Evolutionary conservation across 2,113 vertebrate species (phyloP), one percentile per base, ranked within the genome.

Genomic region (Cairina moschata): DNA sequence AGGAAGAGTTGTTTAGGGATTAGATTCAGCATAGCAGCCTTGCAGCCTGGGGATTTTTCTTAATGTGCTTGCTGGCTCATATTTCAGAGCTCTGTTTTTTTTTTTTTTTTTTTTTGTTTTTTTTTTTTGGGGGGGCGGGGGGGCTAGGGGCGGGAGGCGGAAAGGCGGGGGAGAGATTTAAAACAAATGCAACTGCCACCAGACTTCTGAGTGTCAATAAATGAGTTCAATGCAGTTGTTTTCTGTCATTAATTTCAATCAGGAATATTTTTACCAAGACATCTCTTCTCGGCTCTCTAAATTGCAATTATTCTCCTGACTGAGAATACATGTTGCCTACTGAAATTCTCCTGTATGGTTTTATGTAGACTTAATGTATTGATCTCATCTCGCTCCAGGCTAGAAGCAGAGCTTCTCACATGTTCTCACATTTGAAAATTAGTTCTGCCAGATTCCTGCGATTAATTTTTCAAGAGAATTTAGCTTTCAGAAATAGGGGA

Each of bases 401-500:
- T 95, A 94, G 81, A 97, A 97, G 76, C n/a, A 96, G 83, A 96
- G 38, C 78, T 91, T 91, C 86, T 95, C 76, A 77, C 60, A 65
- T 77, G 71, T 91, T 94, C 96, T 82, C 77, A 85, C 76, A 88
- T 91, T 95, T 93, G 86, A 96, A 97, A 97, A 97, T 96, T 80
- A 86, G 83, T 93, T 83, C 92, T 97, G 86, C 94, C 75, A 62
- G 72, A 94, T 96, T 69, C 65, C 91, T 86, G 83, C 90, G 87
- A 92, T 94, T 96, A 95, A 97, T 97, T 97, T 94, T 94, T 94
- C 82, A 97, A 95, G 85, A 93, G 67, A 92, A 78, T 88, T 93
- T 95, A 93, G 88, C 79, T 97, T 83, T 75, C 91, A 46, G 84
- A 90, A 95, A 91, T 54, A 89, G 28, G 28, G 13, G 60, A 88